Conservation (phyloP, 1,140 invertebrate species). For the Phymorhynchus buccinoides region DNA sequence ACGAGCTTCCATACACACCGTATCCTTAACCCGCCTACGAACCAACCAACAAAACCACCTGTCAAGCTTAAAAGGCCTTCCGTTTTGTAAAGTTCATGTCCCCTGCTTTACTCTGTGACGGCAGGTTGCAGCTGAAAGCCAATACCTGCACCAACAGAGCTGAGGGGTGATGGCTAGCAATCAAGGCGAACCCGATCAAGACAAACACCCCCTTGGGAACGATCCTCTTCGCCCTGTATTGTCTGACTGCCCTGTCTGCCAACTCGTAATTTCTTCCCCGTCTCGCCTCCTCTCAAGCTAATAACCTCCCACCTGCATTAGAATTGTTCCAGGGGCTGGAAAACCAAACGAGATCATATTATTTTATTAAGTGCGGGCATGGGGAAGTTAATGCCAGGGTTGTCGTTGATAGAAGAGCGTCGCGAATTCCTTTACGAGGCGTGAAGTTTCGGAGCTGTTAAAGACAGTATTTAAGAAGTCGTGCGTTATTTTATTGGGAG, state of each 20-base stretch:
- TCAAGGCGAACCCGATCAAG: conserved; percentile 6
- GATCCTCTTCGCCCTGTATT: too few relatives aligned
- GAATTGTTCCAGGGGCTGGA: too few relatives aligned
- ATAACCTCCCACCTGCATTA: neutral
- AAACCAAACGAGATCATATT: neutral
- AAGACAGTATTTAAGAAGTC: too few relatives aligned
- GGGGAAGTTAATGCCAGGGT: neutral
- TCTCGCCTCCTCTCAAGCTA: neutral
- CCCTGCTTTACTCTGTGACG: neutral
- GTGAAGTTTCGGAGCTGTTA: too few relatives aligned
- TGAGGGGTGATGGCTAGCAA: conserved; percentile 5
- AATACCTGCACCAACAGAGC: neutral
- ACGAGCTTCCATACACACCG: neutral
- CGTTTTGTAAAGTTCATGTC: neutral
- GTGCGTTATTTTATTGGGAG: too few relatives aligned
- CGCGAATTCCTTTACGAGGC: too few relatives aligned
- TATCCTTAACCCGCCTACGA: neutral
- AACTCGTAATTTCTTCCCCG: neutral
- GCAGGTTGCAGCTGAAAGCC: neutral
- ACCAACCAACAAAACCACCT: neutral
- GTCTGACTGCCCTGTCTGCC: neutral
- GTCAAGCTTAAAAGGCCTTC: conserved; percentile 18
- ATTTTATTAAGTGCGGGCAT: neutral
- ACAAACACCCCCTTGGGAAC: neutral
- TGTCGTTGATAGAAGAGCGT: too few relatives aligned